Evolutionary conservation across 2,888 invertebrate species (phyloP), one percentile per base, ranked within the genome.

Genomic region (Liodrosophila aerea): DNA sequence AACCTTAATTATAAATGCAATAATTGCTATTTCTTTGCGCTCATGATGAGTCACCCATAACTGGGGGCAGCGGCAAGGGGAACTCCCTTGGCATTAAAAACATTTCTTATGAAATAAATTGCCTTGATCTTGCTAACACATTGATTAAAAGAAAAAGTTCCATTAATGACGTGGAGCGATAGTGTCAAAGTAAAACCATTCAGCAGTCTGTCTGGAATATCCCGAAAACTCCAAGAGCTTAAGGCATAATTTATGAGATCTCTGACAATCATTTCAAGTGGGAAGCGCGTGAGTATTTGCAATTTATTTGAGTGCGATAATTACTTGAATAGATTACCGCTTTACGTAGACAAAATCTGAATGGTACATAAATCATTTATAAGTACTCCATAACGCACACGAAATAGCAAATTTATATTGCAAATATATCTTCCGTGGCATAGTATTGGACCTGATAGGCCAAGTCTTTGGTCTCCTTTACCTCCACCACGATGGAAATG

Each of bases 401-500:
- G 41, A 53, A n/a, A n/a, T n/a, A n/a, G n/a, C n/a, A n/a, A n/a
- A n/a, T n/a, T n/a, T n/a, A n/a, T n/a, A n/a, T n/a, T n/a, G n/a
- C n/a, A n/a, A n/a, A n/a, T n/a, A n/a, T n/a, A n/a, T n/a, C n/a
- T 37, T 77, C 63, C 1, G 16, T 36, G 44, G 89, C 90, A 58
- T 68, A 89, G 58, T 85, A 85, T 31, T 81, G 74, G 1, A 87
- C 85, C 51, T 75, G 87, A 54, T 89, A 89, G 18, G 75, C 64
- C 56, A 89, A 89, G 44, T 69, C 78, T 1, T 65, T 46, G 13
- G 89, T 89, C 53, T 85, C 68, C 34, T 70, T 70, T n/a, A 89
- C 88, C 65, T 89, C 90, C 41, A 90, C 53, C 29, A 88, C 70
- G 57, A 90, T 78, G 3, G 84, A 78, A 15, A 90, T 88, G 49